Conservation (phyloP, 2,888 invertebrate species). For the Cryptops parisi region DNA sequence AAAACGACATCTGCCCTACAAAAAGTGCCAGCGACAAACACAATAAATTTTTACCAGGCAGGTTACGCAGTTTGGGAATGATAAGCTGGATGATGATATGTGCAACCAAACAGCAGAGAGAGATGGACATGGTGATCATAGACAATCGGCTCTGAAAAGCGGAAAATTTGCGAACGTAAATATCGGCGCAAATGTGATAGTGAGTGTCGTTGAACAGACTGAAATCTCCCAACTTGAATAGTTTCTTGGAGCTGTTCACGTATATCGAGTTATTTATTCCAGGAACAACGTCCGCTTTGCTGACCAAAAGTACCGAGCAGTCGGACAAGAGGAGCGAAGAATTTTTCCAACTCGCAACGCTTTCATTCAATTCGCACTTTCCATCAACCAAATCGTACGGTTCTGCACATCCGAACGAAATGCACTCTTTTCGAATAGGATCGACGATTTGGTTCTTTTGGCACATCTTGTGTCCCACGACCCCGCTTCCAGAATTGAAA, state of each 20-base stretch:
- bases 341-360: no score
- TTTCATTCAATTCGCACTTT: not conserved
- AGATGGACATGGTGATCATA: conserved; percentile 27
- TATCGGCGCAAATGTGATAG: not conserved
- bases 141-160: conserved; percentile 26
- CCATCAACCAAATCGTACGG: conserved; percentile 1
- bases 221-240: not conserved
- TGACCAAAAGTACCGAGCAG: not conserved
- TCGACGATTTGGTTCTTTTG: not conserved
- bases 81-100: conserved; percentile 30
- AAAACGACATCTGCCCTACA: conserved; percentile 30
- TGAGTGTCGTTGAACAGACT: not conserved
- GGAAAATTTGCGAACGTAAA: conserved; percentile 19
- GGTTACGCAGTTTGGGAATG: conserved; percentile 29
- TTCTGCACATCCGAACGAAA: not conserved
- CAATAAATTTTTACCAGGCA: conserved; percentile 33
- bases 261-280: not conserved
- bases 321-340: not conserved
- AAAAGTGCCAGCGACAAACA: conserved; percentile 30
- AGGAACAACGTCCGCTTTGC: not conserved
- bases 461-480: not conserved
- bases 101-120: conserved; percentile 27
- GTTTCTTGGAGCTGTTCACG: not conserved
- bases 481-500: not conserved
- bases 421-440: not conserved